These are phyloP conservation scores for Sebastes vulpes DNA, from an alignment of 2,797 vertebrate species.

Conservation along the genomic window DNA sequence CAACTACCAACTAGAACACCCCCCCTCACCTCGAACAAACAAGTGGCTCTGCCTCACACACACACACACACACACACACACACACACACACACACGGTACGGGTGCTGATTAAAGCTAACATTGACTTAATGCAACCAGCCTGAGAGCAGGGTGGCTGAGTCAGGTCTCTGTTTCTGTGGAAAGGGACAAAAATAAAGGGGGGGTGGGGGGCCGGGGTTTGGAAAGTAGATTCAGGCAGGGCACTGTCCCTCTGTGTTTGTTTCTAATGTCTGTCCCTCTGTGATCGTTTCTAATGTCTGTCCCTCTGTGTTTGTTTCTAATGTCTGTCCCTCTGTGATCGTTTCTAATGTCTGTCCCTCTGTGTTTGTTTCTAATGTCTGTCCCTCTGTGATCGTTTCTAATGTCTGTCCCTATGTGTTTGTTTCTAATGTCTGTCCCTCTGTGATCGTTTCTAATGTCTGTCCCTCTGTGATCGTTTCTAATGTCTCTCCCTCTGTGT, in stretches of 20 bases:
- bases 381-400: no score
- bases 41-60: no score
- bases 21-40: no score
- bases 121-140: slow-evolving; percentile 2
- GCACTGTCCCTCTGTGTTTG: not conserved
- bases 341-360: no score
- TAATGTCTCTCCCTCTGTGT: not conserved
- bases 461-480: not conserved
- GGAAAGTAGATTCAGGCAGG: slow-evolving; percentile 47
- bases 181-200: slow-evolving; percentile 10
- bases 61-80: no score
- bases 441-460: not conserved
- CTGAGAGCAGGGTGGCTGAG: not conserved
- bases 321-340: no score
- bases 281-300: no score
- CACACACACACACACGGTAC: no score
- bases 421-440: no score
- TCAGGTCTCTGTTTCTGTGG: slow-evolving; percentile 9
- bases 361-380: not conserved
- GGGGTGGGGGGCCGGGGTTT: not conserved
- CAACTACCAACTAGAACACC: no score
- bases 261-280: not conserved
- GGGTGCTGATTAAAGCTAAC: not conserved
- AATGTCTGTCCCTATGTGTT: no score
- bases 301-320: no score